These are phyloP conservation scores for Neosilurus hyrtlii DNA, from an alignment of 2,797 vertebrate genomes.

Conservation along the genomic window DNA sequence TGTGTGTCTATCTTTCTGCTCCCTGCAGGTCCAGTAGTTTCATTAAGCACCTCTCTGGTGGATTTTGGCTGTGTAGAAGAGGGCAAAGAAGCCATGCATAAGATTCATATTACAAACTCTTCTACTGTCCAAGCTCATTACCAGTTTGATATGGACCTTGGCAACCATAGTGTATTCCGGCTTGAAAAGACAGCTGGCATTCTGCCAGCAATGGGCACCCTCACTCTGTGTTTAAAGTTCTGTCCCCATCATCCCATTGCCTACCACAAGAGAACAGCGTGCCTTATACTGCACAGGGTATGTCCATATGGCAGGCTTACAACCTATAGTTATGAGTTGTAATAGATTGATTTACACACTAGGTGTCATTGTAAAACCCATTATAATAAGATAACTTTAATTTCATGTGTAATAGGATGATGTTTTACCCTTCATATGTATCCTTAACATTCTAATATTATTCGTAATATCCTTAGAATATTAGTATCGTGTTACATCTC, in stretches of 20 bases:
- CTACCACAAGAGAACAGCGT: constrained; percentile 81
- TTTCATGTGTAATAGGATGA: not conserved
- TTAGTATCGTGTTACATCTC: not conserved
- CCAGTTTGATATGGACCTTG: constrained; percentile 83
- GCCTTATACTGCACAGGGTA: constrained; percentile 88
- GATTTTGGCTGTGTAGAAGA: constrained; percentile 79
- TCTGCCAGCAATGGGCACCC: constrained; percentile 67
- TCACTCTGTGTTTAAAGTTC: constrained; percentile 75
- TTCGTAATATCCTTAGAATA: too few species aligned
- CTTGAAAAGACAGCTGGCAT: constrained; percentile 75
- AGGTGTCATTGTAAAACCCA: not conserved
- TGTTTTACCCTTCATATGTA: not conserved
- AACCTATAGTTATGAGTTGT: not conserved
- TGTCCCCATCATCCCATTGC: constrained; percentile 75
- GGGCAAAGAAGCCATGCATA: constrained; percentile 58
- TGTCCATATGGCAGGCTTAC: constrained; percentile 19
- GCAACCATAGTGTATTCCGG: constrained; percentile 82
- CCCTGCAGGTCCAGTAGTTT: constrained; percentile 78
- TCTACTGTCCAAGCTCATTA: constrained; percentile 76
- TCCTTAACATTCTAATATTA: too few species aligned
- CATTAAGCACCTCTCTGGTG: constrained; percentile 72
- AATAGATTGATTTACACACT: not conserved
- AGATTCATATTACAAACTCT: constrained; percentile 78
- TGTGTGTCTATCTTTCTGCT: constrained; percentile 22
- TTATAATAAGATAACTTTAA: not conserved